Evolutionary conservation across 2,888 invertebrate species (phyloP), one percentile per base, ranked within the genome.

Genomic region (Spodoptera littoralis): DNA sequence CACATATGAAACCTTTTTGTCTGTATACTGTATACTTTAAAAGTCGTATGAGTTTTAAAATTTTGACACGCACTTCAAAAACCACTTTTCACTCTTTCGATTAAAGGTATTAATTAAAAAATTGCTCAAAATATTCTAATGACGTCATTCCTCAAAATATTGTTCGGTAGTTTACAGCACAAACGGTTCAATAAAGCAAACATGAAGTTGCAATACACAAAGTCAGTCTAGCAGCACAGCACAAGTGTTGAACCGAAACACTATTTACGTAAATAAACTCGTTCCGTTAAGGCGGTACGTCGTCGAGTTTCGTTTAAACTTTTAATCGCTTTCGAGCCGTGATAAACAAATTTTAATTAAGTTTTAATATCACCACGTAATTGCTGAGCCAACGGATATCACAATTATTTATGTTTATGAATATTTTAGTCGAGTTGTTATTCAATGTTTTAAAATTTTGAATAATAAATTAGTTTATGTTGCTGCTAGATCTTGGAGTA

Each of bases 301-400:
- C 88, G 88, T 87, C 88, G 89, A 87, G 87, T 89, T 90, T 93
- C 93, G 92, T 92, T 94, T 93, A 93, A 94, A 94, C 88, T 94
- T 94, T 94, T 94, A 94, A 94, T 94, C 93, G 93, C 90, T 92
- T 94, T 90, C 90, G 88, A 93, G 92, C 90, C 91, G 90, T 90
- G 93, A 93, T 93, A 92, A 94, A 93, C 93, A 93, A 93, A 93
- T 93, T 94, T 94, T 93, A 93, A 94, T 94, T 93, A 93, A 92
- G 92, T 93, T 94, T 94, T 93, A 94, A 94, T 94, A 94, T 94
- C 90, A 92, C 92, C 91, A 88, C 93, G 91, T 93, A 94, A 94
- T 94, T 93, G 92, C 92, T 85, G 89, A 89, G 89, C 89, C 90
- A 85, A 85, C 83, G 88, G 88, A 89, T 90, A 92, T 92, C 88